These are phyloP conservation scores for Indicator maculatus DNA, from an alignment of 2,113 vertebrate genomes.

Conservation along the genomic window DNA sequence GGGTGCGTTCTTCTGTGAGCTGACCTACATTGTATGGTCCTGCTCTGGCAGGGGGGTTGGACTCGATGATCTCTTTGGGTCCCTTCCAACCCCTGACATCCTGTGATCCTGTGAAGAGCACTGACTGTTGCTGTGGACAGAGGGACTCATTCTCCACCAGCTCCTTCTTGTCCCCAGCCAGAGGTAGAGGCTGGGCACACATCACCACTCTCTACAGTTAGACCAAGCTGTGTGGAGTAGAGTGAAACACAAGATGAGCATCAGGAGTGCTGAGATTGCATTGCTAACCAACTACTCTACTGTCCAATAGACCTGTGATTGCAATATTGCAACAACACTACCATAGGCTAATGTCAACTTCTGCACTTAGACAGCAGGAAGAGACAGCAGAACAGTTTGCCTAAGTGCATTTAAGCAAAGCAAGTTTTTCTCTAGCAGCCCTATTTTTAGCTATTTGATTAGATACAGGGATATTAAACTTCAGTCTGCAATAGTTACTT, in stretches of 20 bases:
- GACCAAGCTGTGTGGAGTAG: accelerated
- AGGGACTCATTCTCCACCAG: not conserved
- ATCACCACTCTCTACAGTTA: accelerated
- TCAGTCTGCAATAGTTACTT: not conserved
- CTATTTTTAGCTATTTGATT: not conserved
- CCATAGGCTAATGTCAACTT: not conserved
- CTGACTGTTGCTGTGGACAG: not conserved
- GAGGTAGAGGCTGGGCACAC: not conserved
- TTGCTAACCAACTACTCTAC: not conserved
- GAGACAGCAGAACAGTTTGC: not conserved
- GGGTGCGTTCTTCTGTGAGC: too few species aligned
- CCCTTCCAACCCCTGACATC: too few species aligned
- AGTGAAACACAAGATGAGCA: not conserved
- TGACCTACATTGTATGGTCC: too few species aligned
- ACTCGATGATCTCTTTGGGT: too few species aligned
- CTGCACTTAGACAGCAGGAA: not conserved
- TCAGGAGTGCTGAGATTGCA: not conserved
- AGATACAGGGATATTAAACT: not conserved
- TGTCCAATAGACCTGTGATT: not conserved
- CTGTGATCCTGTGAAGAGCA: not conserved
- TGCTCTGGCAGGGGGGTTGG: too few species aligned
- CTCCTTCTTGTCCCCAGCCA: not conserved
- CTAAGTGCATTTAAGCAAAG: not conserved
- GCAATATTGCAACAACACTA: not conserved
- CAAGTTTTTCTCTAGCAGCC: not conserved